Evolutionary conservation across 2,888 invertebrate genomes (phyloP).

Genomic region (Melikaiella ostensackeni): DNA sequence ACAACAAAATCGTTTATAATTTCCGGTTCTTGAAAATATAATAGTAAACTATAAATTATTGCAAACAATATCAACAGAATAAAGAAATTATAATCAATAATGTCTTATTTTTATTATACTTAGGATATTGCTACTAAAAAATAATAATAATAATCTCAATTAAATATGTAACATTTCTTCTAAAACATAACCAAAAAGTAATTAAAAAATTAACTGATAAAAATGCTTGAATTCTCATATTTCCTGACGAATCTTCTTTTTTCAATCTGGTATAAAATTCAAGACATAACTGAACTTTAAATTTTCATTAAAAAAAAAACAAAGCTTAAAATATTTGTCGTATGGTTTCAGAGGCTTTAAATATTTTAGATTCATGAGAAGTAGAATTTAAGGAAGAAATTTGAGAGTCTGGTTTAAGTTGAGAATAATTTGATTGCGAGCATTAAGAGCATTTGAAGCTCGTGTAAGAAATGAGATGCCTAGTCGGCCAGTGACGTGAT

Average conservation of each 20-base stretch:
- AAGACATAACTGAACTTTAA: background rate
- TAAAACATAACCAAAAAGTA: background rate
- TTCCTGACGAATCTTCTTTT: background rate
- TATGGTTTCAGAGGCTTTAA: background rate
- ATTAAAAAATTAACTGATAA: background rate
- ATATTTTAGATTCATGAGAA: background rate
- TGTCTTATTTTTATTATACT: too few relatives aligned
- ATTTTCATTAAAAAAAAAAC: background rate
- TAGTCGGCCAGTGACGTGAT: constrained; percentile 11
- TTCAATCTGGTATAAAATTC: background rate
- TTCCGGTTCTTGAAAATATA: too few relatives aligned
- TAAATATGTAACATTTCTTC: background rate
- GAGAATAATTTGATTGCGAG: background rate
- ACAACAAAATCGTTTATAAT: too few relatives aligned
- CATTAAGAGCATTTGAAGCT: background rate
- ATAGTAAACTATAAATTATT: background rate
- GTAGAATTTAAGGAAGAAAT: background rate
- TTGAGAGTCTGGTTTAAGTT: background rate
- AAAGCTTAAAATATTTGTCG: background rate
- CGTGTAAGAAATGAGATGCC: constrained; percentile 3
- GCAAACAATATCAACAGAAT: background rate
- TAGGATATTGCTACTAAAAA: too few relatives aligned
- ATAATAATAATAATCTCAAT: background rate
- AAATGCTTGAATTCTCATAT: background rate
- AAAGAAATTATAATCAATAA: too few relatives aligned